Conservation (phyloP, 2,113 vertebrate genomes). For the Syngnathus scovelli region DNA sequence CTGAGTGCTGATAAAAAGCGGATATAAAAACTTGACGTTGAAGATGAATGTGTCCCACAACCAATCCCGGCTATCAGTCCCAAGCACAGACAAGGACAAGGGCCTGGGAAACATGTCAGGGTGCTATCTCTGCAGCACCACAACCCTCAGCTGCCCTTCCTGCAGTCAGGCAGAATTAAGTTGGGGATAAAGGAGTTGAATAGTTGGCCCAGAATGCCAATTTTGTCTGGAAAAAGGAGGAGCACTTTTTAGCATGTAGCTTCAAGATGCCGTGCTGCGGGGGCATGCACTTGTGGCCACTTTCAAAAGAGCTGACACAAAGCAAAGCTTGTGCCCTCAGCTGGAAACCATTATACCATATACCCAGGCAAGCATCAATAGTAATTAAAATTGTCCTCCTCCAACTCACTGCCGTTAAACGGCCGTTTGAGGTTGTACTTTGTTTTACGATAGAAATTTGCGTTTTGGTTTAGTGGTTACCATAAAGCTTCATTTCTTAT, state of each 20-base stretch:
- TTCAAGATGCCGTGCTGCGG: background rate
- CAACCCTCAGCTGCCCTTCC: conserved; percentile 13
- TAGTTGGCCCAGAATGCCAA: conserved; percentile 22
- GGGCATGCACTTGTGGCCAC: conserved; percentile 12
- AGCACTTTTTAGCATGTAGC: background rate
- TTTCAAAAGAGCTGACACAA: conserved; percentile 13
- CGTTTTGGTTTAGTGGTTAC: background rate
- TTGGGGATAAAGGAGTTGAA: conserved; percentile 22
- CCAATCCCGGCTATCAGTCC: conserved; percentile 42
- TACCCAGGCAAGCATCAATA: background rate
- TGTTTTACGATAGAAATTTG: background rate
- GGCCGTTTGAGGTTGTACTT: background rate
- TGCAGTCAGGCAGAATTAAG: conserved; percentile 30
- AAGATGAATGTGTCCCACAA: conserved; percentile 55
- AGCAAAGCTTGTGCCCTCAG: background rate
- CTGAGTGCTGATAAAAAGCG: conserved; percentile 50
- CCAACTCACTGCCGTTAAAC: background rate
- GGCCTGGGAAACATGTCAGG: conserved; percentile 38
- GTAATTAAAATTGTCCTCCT: conserved; percentile 4
- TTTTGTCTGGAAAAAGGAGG: conserved; percentile 7
- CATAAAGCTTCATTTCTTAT: background rate
- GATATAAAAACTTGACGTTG: conserved; percentile 49
- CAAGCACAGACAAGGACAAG: conserved; percentile 33
- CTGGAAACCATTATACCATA: conserved; percentile 16
- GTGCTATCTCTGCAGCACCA: conserved; percentile 30